Base-by-base conservation (phyloP, 2,888 invertebrate species). In the Lasiommata megera region DNA sequence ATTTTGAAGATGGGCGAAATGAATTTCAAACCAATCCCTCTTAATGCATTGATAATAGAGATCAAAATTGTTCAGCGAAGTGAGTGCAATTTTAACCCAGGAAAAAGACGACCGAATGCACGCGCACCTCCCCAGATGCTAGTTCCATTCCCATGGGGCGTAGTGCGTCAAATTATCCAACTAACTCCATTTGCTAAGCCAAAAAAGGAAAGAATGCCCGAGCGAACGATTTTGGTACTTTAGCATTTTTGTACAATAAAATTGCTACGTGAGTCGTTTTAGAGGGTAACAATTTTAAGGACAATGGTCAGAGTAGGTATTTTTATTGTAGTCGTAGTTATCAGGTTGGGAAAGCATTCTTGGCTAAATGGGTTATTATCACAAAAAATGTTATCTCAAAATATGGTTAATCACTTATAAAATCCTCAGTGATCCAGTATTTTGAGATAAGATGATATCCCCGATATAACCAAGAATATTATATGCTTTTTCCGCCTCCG, bases 111-210 rank as follows among this genome's bases (percentile, higher is more conserved):
- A 61, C 58, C 54, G 64, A 62, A 63, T 67, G 66, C 62, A 65
- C 46, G 43, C 51, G 69, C 58, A 72, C 69, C 68, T 72, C 76
- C 75, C 77, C 74, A 79, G 75, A 76, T 78, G 76, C 73, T 73
- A 67, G 77, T 77, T 79, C 70, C 40, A 66, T 64, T 79, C 84
- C 79, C 83, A 38, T 60, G 76, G 72, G 83, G 76, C 66, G 61
- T 61, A 67, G 64, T 64, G 69, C 67, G 72, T 80, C 80, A 79
- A 82, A 83, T 84, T 82, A 82, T 83, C 83, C 81, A 81, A 80
- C 81, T 82, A 84, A 84, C 80, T 81, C 76, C 78, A 81, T 84
- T 83, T 81, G 80, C 80, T 79, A 78, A 79, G 73, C 71, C 72
- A 66, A 79, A 82, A 50, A 80, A 77, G 73, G 71, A 43, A 63